Evolutionary conservation across 2,797 vertebrate species (phyloP).

Genomic region (Epinephelus coioides): DNA sequence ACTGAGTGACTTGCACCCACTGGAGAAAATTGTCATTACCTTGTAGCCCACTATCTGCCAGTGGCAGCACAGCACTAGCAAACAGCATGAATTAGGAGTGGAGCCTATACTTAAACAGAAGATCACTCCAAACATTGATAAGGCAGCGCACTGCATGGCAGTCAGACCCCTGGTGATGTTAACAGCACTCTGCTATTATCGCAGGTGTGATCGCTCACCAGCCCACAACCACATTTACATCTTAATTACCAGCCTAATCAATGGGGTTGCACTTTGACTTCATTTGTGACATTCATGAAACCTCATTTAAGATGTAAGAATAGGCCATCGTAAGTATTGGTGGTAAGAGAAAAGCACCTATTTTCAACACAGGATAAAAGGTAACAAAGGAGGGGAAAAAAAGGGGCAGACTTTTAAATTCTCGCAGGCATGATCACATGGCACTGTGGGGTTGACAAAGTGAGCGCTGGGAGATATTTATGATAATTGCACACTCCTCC

Average conservation of each 20-base stretch:
- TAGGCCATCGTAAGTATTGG: constrained; percentile 73
- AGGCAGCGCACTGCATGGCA: constrained; percentile 66
- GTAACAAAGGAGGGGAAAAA: constrained; percentile 58
- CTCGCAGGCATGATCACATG: constrained; percentile 23
- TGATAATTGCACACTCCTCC: constrained; percentile 72
- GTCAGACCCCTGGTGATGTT: constrained; percentile 80
- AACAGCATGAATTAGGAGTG: constrained; percentile 68
- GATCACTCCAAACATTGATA: constrained; percentile 81
- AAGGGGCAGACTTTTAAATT: constrained; percentile 21
- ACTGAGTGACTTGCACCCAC: constrained; percentile 62
- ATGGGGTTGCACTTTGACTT: constrained; percentile 83
- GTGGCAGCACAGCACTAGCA: constrained; percentile 56
- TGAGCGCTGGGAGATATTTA: constrained; percentile 70
- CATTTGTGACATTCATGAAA: constrained; percentile 81
- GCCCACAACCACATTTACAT: constrained; percentile 85
- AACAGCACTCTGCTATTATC: constrained; percentile 82
- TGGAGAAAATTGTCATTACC: constrained; percentile 66
- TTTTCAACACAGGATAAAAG: constrained; percentile 58
- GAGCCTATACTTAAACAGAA: constrained; percentile 80
- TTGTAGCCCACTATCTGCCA: constrained; percentile 57
- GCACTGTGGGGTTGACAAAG: constrained; percentile 47
- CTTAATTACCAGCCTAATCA: constrained; percentile 87
- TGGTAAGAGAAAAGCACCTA: constrained; percentile 65
- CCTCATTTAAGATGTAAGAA: constrained; percentile 79
- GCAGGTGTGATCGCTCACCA: constrained; percentile 84